phyloP scores from a whole-genome alignment of 2,113 vertebrate genomes.

The Perca flavescens region DNA sequence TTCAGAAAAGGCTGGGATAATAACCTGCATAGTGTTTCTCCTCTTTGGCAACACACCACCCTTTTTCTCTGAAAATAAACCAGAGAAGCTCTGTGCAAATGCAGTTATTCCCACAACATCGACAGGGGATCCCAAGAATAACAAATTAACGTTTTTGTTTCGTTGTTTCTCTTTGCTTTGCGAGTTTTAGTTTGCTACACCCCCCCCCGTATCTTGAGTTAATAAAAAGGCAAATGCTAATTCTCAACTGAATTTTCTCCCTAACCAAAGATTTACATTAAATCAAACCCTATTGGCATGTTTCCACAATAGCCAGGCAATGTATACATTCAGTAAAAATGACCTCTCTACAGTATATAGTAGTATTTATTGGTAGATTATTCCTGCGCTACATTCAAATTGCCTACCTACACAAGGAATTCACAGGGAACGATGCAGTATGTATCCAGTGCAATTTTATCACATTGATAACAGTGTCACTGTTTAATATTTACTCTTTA shows the following conservation, averaged over 20 bases:
- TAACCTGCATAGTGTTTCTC: conserved; percentile 49
- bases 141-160: conserved; percentile 24
- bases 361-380: too few relatives aligned
- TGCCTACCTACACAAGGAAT: too few relatives aligned
- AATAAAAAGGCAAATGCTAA: too few relatives aligned
- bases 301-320: neutral
- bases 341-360: too few relatives aligned
- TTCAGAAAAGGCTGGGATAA: conserved; percentile 64
- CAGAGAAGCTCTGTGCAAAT: conserved; percentile 44
- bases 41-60: conserved; percentile 37
- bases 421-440: too few relatives aligned
- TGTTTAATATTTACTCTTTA: too few relatives aligned
- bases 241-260: too few relatives aligned
- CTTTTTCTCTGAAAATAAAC: conserved; percentile 58
- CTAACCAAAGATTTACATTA: neutral
- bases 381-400: too few relatives aligned
- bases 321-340: neutral
- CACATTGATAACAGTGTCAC: too few relatives aligned
- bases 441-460: too few relatives aligned
- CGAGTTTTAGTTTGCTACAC: neutral
- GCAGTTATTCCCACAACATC: conserved; percentile 30
- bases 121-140: conserved; percentile 45
- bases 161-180: conserved; percentile 20
- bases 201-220: neutral
- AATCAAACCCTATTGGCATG: neutral